Conservation (phyloP, 2,888 invertebrate species). For the Eupithecia inturbata region DNA sequence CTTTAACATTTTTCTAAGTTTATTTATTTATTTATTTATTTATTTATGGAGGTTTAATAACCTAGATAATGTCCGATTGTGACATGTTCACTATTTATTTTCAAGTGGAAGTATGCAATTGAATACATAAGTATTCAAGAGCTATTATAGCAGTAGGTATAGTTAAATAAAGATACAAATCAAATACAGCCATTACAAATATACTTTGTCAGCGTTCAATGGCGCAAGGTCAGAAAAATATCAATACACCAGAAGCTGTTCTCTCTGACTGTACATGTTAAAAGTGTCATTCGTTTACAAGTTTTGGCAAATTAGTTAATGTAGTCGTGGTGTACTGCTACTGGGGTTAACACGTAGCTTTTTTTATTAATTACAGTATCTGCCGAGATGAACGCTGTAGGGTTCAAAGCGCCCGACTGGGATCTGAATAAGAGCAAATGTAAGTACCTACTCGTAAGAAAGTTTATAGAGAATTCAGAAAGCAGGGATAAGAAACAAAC, state of each 20-base stretch:
- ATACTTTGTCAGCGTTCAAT: neutral
- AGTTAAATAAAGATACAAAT: neutral
- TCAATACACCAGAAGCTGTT: neutral
- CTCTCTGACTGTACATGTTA: conserved; percentile 12
- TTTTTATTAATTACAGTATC: conserved; percentile 26
- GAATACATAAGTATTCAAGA: neutral
- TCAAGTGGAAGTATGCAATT: neutral
- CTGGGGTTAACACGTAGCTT: conserved; percentile 17
- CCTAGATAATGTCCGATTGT: too few relatives aligned
- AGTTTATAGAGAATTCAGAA: neutral
- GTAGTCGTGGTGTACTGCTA: conserved; percentile 8
- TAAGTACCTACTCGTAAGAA: conserved; percentile 50
- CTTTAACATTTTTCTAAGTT: too few relatives aligned
- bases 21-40: too few relatives aligned
- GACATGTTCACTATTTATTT: neutral
- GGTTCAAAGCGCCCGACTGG: conserved; percentile 59
- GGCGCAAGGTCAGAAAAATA: neutral
- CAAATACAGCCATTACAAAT: neutral
- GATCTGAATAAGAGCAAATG: conserved; percentile 64
- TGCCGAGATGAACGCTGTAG: conserved; percentile 55
- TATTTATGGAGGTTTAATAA: too few relatives aligned
- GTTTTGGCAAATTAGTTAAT: conserved; percentile 15
- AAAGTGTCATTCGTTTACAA: neutral
- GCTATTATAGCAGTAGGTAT: neutral
- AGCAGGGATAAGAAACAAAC: neutral